Conservation (phyloP, 2,113 vertebrate species). For the Seriola aureovittata region DNA sequence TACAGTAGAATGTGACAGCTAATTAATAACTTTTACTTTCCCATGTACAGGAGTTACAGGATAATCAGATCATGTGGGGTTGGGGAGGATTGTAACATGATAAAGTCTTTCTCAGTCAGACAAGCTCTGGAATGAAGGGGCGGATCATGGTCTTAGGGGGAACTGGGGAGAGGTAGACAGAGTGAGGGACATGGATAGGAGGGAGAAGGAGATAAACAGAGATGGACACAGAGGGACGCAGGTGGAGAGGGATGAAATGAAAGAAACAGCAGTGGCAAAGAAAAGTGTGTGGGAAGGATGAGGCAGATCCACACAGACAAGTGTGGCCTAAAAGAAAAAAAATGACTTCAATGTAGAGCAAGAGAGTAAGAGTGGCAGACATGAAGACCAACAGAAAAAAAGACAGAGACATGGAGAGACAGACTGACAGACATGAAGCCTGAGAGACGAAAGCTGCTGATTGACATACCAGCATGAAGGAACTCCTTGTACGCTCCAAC, state of each 20-base stretch:
- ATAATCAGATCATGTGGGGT: conserved; percentile 29
- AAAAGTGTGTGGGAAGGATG: not conserved
- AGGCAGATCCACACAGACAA: not conserved
- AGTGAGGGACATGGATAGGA: not conserved
- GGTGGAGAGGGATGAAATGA: not conserved
- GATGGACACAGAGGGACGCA: conserved; percentile 4
- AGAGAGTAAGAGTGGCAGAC: conserved; percentile 17
- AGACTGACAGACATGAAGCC: conserved; percentile 18
- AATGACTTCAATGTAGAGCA: not conserved
- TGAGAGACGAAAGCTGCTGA: conserved; percentile 39
- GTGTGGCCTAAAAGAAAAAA: not conserved
- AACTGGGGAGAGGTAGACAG: conserved; percentile 1
- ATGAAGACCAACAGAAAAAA: not conserved
- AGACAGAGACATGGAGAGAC: not conserved
- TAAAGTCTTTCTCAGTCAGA: conserved; percentile 56
- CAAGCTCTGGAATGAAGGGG: conserved; percentile 61
- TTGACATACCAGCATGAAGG: conserved; percentile 59
- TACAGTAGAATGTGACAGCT: conserved; percentile 1
- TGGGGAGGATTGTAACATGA: conserved; percentile 50
- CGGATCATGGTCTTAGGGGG: not conserved
- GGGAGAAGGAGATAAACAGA: conserved; percentile 37
- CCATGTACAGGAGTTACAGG: conserved; percentile 40
- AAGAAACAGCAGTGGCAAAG: conserved; percentile 1
- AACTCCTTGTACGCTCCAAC: conserved; percentile 54
- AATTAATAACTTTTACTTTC: conserved; percentile 44